phyloP scores from a whole-genome alignment of 2,888 invertebrate species.

The Iphiclides podalirius region DNA sequence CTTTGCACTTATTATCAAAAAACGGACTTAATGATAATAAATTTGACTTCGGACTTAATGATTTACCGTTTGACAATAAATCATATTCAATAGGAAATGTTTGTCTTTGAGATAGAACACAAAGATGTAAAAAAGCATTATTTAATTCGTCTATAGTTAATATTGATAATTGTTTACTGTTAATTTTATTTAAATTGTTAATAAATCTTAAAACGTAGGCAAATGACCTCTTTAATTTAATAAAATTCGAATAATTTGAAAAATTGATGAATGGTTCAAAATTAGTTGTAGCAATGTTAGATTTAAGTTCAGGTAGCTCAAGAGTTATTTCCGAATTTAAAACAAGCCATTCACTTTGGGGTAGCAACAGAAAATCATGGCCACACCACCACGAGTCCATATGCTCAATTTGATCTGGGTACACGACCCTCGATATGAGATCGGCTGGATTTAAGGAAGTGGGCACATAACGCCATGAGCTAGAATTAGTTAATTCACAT shows the following conservation, averaged over 20 bases:
- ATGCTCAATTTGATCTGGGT: constrained; percentile 4
- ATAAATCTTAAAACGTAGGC: not conserved
- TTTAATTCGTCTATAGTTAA: no score
- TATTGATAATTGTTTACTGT: no score
- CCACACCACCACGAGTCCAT: not conserved
- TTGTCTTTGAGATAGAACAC: no score
- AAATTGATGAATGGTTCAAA: not conserved
- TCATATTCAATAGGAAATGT: not conserved
- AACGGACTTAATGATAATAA: not conserved
- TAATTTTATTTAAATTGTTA: no score
- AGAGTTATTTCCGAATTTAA: no score
- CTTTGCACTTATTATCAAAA: not conserved
- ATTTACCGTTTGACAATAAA: not conserved
- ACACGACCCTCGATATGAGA: constrained; percentile 20
- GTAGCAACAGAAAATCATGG: not conserved
- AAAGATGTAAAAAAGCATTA: no score
- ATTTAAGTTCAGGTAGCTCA: not conserved
- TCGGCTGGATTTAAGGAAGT: constrained; percentile 24
- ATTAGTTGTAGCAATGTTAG: no score
- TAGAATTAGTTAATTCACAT: not conserved
- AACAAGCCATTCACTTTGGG: not conserved
- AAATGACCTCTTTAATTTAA: not conserved
- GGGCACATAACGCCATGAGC: constrained; percentile 21
- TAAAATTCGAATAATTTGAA: not conserved
- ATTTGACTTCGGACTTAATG: not conserved